Percentiles rank a stretch among this genome's conserved stretches.
These are phyloP conservation scores for Caenorhabditis becei DNA, from an alignment of 2,888 invertebrate species.

Conservation along the genomic window DNA sequence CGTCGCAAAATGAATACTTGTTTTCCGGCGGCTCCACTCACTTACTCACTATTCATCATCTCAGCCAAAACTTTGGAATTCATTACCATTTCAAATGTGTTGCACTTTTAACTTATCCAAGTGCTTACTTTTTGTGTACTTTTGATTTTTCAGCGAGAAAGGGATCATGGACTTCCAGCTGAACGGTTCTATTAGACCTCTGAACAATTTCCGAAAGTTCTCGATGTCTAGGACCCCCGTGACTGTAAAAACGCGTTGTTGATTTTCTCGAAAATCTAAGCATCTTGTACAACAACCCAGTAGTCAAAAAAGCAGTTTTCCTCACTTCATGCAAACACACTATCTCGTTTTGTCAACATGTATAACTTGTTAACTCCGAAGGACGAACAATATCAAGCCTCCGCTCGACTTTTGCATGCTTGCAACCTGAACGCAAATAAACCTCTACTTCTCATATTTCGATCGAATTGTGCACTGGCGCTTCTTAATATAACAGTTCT, in stretches of 20 bases:
- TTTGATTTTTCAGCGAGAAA: neutral
- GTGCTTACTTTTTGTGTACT: neutral
- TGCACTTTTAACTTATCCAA: slow-evolving; percentile 30
- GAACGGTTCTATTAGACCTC: no score
- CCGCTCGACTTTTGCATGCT: slow-evolving; percentile 17
- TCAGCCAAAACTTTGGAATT: neutral
- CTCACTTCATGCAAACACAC: slow-evolving; percentile 59
- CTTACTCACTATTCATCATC: slow-evolving; percentile 31
- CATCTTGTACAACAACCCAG: slow-evolving; percentile 28
- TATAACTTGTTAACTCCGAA: slow-evolving; percentile 50
- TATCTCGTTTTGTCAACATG: slow-evolving; percentile 54
- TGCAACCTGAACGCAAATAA: slow-evolving; percentile 57
- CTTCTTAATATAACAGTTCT: slow-evolving; percentile 50
- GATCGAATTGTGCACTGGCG: slow-evolving; percentile 38
- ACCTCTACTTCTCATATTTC: slow-evolving; percentile 31
- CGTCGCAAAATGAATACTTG: slow-evolving; percentile 13
- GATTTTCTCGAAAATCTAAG: slow-evolving; percentile 29
- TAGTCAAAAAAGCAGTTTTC: slow-evolving; percentile 46
- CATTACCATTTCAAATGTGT: slow-evolving; percentile 47
- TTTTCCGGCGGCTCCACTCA: slow-evolving; percentile 23
- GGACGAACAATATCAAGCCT: slow-evolving; percentile 43
- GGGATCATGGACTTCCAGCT: no score
- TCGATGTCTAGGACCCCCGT: slow-evolving; percentile 9
- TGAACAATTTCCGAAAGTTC: no score
- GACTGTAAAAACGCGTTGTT: slow-evolving; percentile 16